Conservation (phyloP, 2,797 vertebrate genomes). For the Cuculus canorus region DNA sequence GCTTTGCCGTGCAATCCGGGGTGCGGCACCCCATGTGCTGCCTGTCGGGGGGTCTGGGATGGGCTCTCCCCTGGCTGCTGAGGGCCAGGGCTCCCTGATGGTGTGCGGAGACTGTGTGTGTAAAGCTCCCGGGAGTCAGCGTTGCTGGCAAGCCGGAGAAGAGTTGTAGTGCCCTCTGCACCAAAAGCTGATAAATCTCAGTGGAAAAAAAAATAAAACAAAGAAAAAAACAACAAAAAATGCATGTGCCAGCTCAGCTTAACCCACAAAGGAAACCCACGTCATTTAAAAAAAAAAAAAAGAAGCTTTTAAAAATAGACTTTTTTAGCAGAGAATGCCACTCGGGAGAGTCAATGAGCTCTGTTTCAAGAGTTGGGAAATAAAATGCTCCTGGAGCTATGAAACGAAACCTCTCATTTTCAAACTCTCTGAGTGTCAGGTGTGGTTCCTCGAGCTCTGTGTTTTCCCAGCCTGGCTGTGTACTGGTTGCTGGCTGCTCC, state of each 20-base stretch:
- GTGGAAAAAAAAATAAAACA: neutral
- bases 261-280: slow-evolving; percentile 29
- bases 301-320: slow-evolving; percentile 42
- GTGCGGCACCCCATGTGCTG: no score
- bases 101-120: neutral
- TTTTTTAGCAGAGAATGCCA: neutral
- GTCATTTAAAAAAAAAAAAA: slow-evolving; percentile 20
- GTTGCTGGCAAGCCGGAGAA: fast-evolving
- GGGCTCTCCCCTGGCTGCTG: neutral
- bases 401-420: neutral
- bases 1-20: neutral
- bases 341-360: slow-evolving; percentile 30
- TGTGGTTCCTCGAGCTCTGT: neutral
- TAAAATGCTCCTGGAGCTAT: neutral
- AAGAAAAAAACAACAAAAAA: neutral
- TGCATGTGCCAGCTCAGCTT: neutral
- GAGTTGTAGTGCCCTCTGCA: neutral
- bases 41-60: neutral
- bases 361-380: slow-evolving; percentile 17
- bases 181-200: neutral
- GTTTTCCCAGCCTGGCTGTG: neutral
- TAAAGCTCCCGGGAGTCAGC: neutral
- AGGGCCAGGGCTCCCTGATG: fast-evolving
- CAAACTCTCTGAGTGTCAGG: neutral
- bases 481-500: neutral